Base-by-base conservation (phyloP, 30 jellyfish, hydroid and myxozoan species). In the Aurelia aurita complex sp. Pacific region DNA sequence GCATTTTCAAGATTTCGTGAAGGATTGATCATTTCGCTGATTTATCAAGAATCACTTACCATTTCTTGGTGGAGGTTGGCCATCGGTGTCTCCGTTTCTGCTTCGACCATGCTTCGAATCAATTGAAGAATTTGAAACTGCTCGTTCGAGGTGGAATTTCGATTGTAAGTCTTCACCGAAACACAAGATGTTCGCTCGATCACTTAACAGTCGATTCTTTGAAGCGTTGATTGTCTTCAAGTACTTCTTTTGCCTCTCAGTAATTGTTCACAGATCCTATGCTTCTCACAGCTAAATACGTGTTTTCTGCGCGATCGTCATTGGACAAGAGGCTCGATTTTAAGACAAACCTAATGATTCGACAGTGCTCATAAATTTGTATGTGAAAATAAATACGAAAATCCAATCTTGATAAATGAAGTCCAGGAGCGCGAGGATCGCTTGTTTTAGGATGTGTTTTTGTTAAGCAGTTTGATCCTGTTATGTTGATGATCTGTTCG, bases 81-180 rank as follows among this genome's bases (percentile, higher is more conserved):
- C 57, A 9, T 9, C 15, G 15, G 57, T 14, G 57, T 46, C 2
- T 77, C 87, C 67, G 64, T 77, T 77, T 76, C 87, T 5, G 87
- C 87, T 64, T 77, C 87, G 10, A 77, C 87, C 87, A 77, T 77
- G 77, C 6, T 46, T 46, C 57, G 57, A 46, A 46, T 46, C 57
- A 46, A 46, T 8, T 46, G 57, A 46, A 46, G 57, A 46, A 46
- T 46, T 46, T 46, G 57, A 46, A 46, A 9, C 57, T 46, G 15
- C 57, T 46, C 57, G 57, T 6, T 0, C 5, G 57, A 46, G 57
- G 57, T 14, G 57, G 57, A 9, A 46, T 46, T 46, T 46, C 57
- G 57, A 46, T 46, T 46, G 57, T 46, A 46, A 46, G 57, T 46
- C 57, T 46, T 46, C 57, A 14, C 57, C 57, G 57, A 46, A 46